Evolutionary conservation across 2,888 invertebrate genomes (phyloP).

Genomic region (Trachelus troglodyta): DNA sequence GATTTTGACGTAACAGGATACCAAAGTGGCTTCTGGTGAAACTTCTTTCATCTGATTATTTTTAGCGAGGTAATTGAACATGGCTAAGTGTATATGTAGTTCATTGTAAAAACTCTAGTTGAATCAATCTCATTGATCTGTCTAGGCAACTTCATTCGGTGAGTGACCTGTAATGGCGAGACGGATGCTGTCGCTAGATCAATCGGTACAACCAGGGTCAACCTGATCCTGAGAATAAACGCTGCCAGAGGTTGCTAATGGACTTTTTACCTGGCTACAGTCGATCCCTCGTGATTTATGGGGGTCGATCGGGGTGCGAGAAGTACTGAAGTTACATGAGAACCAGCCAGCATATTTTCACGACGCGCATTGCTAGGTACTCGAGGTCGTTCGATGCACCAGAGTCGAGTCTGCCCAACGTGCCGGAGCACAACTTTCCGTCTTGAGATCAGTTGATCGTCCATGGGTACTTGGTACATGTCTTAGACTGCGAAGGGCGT

Average conservation of each 20-base stretch:
- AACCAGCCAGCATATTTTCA: background rate
- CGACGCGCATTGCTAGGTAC: conserved; percentile 11
- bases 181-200: background rate
- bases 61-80: background rate
- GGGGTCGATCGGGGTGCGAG: background rate
- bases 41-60: background rate
- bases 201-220: background rate
- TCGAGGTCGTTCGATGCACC: conserved; percentile 36
- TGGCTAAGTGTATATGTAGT: background rate
- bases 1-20: conserved; percentile 22
- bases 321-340: background rate
- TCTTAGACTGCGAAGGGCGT: background rate
- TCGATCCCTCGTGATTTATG: background rate
- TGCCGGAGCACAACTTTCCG: background rate
- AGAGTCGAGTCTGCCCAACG: background rate
- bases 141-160: background rate
- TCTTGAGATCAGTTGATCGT: background rate
- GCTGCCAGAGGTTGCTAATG: background rate
- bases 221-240: background rate
- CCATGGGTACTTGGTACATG: background rate
- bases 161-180: background rate
- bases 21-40: background rate
- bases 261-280: background rate
- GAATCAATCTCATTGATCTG: background rate
- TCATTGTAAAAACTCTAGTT: background rate